Evolutionary conservation across 1,140 invertebrate genomes (phyloP).

Genomic region (Nebria ingens): DNA sequence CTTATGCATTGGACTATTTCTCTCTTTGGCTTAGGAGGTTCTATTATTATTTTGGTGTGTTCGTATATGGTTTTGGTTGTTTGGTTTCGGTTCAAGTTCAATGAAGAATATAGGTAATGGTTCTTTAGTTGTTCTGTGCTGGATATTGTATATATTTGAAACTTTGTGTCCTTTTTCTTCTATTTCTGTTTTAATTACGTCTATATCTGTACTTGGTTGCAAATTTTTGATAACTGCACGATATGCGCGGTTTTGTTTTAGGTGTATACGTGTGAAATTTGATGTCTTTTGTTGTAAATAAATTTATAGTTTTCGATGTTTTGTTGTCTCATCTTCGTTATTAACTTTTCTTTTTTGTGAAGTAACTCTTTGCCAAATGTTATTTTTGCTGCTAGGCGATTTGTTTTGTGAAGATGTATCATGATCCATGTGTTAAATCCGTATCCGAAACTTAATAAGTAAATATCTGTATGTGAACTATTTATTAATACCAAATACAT

Average conservation of each 20-base stretch:
- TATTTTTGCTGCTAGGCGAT: too few species aligned
- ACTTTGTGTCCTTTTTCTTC: constrained; percentile 10
- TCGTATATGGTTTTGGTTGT: background rate
- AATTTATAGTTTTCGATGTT: background rate
- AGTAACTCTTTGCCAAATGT: too few species aligned
- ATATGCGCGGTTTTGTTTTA: background rate
- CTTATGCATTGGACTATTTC: constrained; percentile 25
- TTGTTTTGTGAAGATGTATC: too few species aligned
- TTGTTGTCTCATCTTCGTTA: too few species aligned
- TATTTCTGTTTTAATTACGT: constrained; percentile 14
- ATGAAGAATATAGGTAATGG: background rate
- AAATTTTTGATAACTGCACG: constrained; percentile 19
- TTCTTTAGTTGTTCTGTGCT: background rate
- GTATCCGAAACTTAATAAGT: too few species aligned
- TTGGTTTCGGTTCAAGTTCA: background rate
- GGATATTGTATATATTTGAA: background rate
- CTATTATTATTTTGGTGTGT: constrained; percentile 13
- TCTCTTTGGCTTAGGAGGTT: constrained; percentile 20
- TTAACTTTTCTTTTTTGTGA: too few species aligned
- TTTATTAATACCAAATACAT: too few species aligned
- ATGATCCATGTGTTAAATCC: too few species aligned
- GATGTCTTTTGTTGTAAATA: background rate
- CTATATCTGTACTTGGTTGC: constrained; percentile 16
- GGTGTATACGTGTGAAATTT: background rate
- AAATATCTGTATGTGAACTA: too few species aligned